Conservation (phyloP, 2,888 invertebrate species). For the Polymixis flavicincta region DNA sequence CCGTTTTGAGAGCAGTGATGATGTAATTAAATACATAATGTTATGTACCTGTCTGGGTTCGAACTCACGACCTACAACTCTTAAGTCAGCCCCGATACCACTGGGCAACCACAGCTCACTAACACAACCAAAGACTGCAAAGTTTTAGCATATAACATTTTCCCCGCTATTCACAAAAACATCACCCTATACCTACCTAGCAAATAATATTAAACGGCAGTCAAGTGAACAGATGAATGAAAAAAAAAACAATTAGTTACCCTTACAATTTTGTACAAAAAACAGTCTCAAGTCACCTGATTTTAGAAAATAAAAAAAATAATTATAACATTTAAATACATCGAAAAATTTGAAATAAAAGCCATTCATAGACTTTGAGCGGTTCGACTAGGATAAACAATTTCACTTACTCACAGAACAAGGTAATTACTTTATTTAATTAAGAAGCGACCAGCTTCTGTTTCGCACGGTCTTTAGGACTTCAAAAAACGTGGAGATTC, state of each 20-base stretch:
- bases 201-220: background rate
- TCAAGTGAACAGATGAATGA: background rate
- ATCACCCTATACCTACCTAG: background rate
- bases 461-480: background rate
- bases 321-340: background rate
- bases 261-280: background rate
- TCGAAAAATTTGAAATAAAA: too few relatives aligned
- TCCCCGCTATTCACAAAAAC: background rate
- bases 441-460: background rate
- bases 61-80: too few relatives aligned
- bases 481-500: background rate
- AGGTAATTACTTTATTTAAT: slow-evolving; percentile 13
- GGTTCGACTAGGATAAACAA: background rate
- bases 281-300: background rate
- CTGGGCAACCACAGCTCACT: too few relatives aligned
- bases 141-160: background rate
- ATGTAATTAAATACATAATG: too few relatives aligned
- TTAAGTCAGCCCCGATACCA: too few relatives aligned
- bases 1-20: too few relatives aligned
- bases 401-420: background rate
- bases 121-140: too few relatives aligned
- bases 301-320: background rate
- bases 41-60: too few relatives aligned
- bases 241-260: background rate
- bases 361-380: background rate